Evolutionary conservation across 23 tunicate genomes (phyloP), one percentile per base, ranked within the genome.

Genomic region (Trididemnum clinides): DNA sequence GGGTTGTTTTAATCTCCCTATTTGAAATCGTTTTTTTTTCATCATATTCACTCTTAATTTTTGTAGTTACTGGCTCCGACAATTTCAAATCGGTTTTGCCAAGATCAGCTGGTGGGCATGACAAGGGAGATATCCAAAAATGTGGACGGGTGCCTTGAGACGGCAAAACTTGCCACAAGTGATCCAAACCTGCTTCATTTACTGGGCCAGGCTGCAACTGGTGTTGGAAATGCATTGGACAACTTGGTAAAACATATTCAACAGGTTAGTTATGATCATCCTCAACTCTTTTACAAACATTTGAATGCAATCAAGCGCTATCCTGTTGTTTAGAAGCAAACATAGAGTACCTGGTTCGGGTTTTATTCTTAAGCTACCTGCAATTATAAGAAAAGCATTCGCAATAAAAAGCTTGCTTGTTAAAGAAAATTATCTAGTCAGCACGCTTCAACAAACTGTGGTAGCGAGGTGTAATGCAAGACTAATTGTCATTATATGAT

Each of bases 41-140:
- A 7, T 44, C 54, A 7, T 44, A 7, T 44, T 44, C 12, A 44
- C 15, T 44, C 54, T 7, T 44, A 44, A 7, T 15, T 15, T n/a
- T 37, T 25, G 4, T 71, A 93, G 98, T 88, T 93, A 1, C 86
- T 93, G 32, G 99, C 90, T 7, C 99, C 99, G 23, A 85, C 99
- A 4, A 91, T 96, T 36, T 74, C 77, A 33, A 84, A 96, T 71
- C 93, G 90, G 4, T 54, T 82, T 21, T 96, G 99, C 71, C 92
- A 91, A 50, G 92, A 96, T 32, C 99, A 96, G 38, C 74, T 96
- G 84, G 78, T 93, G 33, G 95, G 88, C 34, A 89, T 97, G 0
- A 90, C 92, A 21, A 89, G 76, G 28, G 96, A 82, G 57, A 93
- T 93, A 5, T 93, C 98, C 23, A 34, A 66, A 10, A 63, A 92